Percentiles rank a stretch among this genome's conserved stretches.
Conservation (phyloP, 2,888 invertebrate genomes). For the Leptinotarsa rubiginosa region DNA sequence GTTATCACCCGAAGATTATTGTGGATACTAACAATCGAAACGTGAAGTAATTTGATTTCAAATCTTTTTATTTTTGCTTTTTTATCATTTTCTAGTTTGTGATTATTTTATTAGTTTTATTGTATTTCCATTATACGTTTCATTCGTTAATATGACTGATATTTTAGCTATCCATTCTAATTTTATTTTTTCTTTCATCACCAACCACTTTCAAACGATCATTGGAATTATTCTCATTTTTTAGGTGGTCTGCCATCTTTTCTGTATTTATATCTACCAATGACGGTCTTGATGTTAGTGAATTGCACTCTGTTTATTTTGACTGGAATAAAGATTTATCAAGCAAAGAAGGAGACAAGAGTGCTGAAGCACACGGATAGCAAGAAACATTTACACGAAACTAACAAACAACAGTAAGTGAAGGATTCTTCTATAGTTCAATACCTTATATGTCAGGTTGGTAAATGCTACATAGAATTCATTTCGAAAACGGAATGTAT, state of each 20-base stretch:
- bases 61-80: too few relatives aligned
- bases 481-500: too few relatives aligned
- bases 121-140: too few relatives aligned
- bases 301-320: slow-evolving; percentile 77
- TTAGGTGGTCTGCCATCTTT: slow-evolving; percentile 67
- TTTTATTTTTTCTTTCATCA: too few relatives aligned
- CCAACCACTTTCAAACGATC: too few relatives aligned
- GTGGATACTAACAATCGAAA: too few relatives aligned
- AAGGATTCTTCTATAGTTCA: neutral
- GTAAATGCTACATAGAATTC: too few relatives aligned
- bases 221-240: slow-evolving; percentile 33
- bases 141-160: too few relatives aligned
- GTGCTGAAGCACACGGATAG: slow-evolving; percentile 77
- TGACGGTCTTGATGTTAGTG: slow-evolving; percentile 73
- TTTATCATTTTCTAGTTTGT: too few relatives aligned
- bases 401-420: slow-evolving; percentile 65
- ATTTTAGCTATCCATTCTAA: too few relatives aligned
- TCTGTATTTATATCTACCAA: slow-evolving; percentile 79
- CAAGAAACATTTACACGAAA: slow-evolving; percentile 70
- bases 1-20: too few relatives aligned
- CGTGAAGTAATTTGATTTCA: too few relatives aligned
- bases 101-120: neutral
- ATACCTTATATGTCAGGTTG: neutral
- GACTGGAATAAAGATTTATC: slow-evolving; percentile 76
- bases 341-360: slow-evolving; percentile 76